Percentiles rank a stretch among this genome's conserved stretches.
Evolutionary conservation across 2,888 invertebrate genomes (phyloP).

Genomic region (Scelioninae gen. 1): DNA sequence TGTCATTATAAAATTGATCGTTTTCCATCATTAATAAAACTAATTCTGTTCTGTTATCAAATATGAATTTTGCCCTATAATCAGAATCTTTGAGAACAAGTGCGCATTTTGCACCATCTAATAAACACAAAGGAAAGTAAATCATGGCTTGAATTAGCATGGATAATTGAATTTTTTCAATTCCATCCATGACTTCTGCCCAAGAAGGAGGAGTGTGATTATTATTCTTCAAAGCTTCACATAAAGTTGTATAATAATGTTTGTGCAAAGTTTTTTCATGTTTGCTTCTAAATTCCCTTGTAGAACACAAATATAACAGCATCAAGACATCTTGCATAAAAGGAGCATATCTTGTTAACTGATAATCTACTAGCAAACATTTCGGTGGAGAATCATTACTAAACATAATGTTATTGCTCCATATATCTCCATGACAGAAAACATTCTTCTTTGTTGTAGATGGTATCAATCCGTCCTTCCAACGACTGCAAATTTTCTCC

Average conservation of each 20-base stretch:
- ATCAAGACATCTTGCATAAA: conserved; percentile 53
- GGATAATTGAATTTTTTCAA: conserved; percentile 77
- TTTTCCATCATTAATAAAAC: conserved; percentile 58
- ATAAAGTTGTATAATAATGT: conserved; percentile 57
- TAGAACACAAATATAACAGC: conserved; percentile 48
- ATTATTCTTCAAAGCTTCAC: conserved; percentile 34
- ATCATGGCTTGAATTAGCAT: conserved; percentile 75
- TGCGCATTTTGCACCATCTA: conserved; percentile 73
- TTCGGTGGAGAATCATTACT: conserved; percentile 85
- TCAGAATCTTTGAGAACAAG: conserved; percentile 65
- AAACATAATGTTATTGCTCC: conserved; percentile 88
- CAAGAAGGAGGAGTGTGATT: conserved; percentile 72
- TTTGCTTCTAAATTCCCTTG: conserved; percentile 27
- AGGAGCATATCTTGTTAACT: conserved; percentile 86
- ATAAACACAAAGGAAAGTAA: conserved; percentile 76
- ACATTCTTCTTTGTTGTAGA: conserved; percentile 80
- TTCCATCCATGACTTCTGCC: conserved; percentile 74
- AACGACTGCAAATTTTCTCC: conserved; percentile 17
- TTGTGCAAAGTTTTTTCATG: conserved; percentile 15
- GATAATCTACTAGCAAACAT: conserved; percentile 89
- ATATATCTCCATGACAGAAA: conserved; percentile 87
- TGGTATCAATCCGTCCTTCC: conserved; percentile 27
- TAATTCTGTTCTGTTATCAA: conserved; percentile 71
- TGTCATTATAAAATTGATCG: too few relatives aligned
- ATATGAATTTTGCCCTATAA: conserved; percentile 65